Evolutionary conservation across 2,113 vertebrate species (phyloP).

Genomic region (Monopterus albus): DNA sequence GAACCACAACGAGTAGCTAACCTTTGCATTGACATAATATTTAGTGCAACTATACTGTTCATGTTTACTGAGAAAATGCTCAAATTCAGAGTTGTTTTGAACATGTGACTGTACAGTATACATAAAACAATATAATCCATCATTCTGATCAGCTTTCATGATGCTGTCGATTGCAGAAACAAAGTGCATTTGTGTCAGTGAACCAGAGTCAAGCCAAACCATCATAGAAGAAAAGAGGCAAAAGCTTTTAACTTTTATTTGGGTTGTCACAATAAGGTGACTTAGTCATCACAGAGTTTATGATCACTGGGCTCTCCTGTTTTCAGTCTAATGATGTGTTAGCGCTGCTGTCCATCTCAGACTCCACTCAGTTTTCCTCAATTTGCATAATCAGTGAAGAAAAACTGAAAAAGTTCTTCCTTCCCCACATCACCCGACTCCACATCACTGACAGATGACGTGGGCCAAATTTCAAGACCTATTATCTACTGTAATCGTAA

Average conservation of each 20-base stretch:
- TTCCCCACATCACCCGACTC: not conserved
- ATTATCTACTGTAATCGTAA: not conserved
- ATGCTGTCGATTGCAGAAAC: too few species aligned
- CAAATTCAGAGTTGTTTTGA: too few species aligned
- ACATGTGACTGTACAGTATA: too few species aligned
- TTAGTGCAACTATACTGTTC: too few species aligned
- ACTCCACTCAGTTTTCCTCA: not conserved
- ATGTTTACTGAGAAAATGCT: too few species aligned
- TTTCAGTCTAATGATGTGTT: constrained; percentile 6
- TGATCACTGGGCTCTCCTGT: constrained; percentile 8
- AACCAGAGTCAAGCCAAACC: too few species aligned
- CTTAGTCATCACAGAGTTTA: not conserved
- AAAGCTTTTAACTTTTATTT: not conserved
- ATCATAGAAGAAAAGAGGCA: too few species aligned
- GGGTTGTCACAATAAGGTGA: not conserved
- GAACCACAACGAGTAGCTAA: too few species aligned
- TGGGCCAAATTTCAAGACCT: not conserved
- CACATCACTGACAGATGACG: not conserved
- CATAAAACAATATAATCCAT: too few species aligned
- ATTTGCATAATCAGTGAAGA: not conserved
- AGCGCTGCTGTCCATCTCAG: not conserved
- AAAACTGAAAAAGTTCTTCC: not conserved
- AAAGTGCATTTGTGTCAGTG: too few species aligned
- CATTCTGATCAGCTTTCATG: too few species aligned
- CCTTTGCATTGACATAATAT: too few species aligned